phyloP scores from a whole-genome alignment of 2,888 invertebrate genomes.

The Drosophila tripunctata region DNA sequence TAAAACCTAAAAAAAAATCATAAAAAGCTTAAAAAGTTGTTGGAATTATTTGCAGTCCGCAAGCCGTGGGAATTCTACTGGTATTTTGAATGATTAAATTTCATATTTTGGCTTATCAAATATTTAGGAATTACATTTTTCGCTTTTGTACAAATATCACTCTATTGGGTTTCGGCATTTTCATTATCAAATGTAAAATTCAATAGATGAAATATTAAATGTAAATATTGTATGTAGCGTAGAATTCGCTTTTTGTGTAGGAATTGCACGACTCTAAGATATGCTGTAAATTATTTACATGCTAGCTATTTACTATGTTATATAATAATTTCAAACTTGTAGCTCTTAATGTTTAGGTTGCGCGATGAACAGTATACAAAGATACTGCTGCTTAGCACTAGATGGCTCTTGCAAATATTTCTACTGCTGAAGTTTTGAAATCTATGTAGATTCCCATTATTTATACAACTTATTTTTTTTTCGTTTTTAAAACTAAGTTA shows the following conservation, averaged over 20 bases:
- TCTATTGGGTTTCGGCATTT: background rate
- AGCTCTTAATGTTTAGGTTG: too few relatives aligned
- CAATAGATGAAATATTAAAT: slow-evolving; percentile 23
- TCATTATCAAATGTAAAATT: slow-evolving; percentile 52
- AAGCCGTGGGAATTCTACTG: background rate
- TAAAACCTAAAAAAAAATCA: too few relatives aligned
- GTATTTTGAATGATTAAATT: background rate
- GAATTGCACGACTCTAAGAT: background rate
- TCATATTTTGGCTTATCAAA: slow-evolving; percentile 2
- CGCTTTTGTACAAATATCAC: background rate
- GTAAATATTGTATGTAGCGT: slow-evolving; percentile 25
- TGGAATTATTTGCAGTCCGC: background rate
- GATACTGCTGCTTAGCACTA: too few relatives aligned
- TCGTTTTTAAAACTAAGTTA: too few relatives aligned
- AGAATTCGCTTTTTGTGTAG: background rate
- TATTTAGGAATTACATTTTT: slow-evolving; percentile 1
- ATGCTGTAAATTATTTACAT: background rate
- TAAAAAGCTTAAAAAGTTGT: too few relatives aligned
- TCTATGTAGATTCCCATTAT: too few relatives aligned
- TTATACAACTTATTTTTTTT: too few relatives aligned
- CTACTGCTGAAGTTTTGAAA: too few relatives aligned
- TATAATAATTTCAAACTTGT: too few relatives aligned
- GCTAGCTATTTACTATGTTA: too few relatives aligned
- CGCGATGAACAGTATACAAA: too few relatives aligned
- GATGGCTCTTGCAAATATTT: too few relatives aligned